Conservation (phyloP, 2,113 vertebrate species). For the Scalopus aquaticus region DNA sequence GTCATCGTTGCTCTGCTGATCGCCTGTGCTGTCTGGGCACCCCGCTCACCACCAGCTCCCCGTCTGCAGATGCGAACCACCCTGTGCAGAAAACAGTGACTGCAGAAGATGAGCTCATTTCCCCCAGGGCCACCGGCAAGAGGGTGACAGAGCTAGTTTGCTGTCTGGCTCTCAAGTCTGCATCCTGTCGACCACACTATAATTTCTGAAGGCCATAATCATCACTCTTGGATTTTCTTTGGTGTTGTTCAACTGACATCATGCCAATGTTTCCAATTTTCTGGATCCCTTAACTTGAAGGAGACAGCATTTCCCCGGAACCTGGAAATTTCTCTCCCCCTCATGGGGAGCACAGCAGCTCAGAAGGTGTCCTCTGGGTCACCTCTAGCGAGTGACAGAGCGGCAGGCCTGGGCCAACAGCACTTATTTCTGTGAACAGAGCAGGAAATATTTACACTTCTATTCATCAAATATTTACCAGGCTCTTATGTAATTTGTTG, state of each 20-base stretch:
- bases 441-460: slow-evolving; percentile 57
- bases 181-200: neutral
- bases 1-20: rapidly evolving
- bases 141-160: neutral
- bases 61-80: neutral
- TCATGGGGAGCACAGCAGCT: neutral
- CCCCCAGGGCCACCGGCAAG: neutral
- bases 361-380: neutral
- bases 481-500: slow-evolving; percentile 76
- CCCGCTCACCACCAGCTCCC: neutral
- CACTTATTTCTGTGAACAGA: neutral
- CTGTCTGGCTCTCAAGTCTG: neutral
- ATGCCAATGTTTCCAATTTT: neutral
- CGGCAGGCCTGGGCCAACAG: neutral
- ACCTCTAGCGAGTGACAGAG: neutral
- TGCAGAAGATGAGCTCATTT: neutral
- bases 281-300: neutral
- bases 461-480: slow-evolving; percentile 68
- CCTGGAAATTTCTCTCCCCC: neutral
- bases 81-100: neutral
- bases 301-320: neutral
- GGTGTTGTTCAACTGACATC: neutral
- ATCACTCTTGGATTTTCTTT: neutral
- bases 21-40: neutral
- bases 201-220: neutral